These are phyloP conservation scores for Abrostola tripartita DNA, from an alignment of 2,888 invertebrate genomes.

Conservation along the genomic window DNA sequence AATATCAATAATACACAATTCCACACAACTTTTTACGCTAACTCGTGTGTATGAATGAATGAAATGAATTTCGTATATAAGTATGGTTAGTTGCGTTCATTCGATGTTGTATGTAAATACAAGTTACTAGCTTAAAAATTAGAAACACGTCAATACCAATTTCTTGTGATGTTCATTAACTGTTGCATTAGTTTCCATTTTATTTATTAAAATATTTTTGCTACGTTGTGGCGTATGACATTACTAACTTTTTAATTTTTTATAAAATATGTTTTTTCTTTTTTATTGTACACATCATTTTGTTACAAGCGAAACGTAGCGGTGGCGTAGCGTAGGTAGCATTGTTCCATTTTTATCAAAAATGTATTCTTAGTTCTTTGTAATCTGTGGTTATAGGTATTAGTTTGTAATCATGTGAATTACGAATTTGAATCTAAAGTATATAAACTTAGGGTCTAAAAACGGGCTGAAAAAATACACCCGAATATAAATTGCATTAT, in stretches of 20 bases:
- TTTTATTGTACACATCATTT: conserved; percentile 7
- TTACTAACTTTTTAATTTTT: conserved; percentile 47
- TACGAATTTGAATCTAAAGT: too few species aligned
- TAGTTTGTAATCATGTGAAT: too few species aligned
- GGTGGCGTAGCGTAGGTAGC: too few species aligned
- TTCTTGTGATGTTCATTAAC: conserved; percentile 45
- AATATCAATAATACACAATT: conserved; percentile 52
- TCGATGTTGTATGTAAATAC: conserved; percentile 21
- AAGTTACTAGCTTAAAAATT: conserved; percentile 44
- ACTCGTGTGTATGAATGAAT: conserved; percentile 71
- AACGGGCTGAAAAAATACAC: too few species aligned
- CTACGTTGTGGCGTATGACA: conserved; percentile 38
- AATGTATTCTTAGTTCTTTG: too few species aligned
- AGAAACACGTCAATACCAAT: conserved; percentile 40
- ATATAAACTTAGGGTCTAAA: neutral
- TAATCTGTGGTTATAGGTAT: too few species aligned
- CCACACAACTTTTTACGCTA: conserved; percentile 57
- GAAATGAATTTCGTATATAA: conserved; percentile 53
- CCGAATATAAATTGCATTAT: neutral
- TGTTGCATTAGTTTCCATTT: conserved; percentile 50
- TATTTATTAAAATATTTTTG: conserved; percentile 44
- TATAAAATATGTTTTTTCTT: conserved; percentile 34
- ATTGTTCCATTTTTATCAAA: too few species aligned
- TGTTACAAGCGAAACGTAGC: neutral
- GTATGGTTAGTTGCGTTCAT: conserved; percentile 58